phyloP scores from a whole-genome alignment of 2,797 vertebrate genomes.

The Fistularia tabacaria region DNA sequence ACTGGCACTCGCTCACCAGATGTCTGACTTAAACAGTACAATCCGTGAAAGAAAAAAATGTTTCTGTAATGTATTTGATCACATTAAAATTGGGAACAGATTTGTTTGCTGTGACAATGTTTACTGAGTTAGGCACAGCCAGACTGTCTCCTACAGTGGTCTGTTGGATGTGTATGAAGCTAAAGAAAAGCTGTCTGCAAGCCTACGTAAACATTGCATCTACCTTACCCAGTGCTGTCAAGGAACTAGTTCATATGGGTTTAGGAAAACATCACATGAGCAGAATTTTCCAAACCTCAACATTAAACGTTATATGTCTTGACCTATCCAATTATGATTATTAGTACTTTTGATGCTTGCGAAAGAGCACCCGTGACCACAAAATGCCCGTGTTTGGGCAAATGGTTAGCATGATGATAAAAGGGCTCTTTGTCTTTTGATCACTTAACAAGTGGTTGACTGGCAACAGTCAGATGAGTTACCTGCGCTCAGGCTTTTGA shows the following conservation, averaged over 20 bases:
- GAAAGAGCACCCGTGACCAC: slow-evolving; percentile 34
- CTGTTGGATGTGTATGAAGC: slow-evolving; percentile 61
- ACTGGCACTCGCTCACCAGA: slow-evolving; percentile 54
- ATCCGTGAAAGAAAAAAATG: slow-evolving; percentile 59
- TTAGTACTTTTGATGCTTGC: slow-evolving; percentile 38
- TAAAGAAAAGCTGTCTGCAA: slow-evolving; percentile 59
- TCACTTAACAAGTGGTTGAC: background rate
- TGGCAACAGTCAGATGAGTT: no score
- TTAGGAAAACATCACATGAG: slow-evolving; percentile 48
- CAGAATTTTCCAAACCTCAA: slow-evolving; percentile 51
- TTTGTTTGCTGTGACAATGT: slow-evolving; percentile 76
- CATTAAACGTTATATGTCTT: slow-evolving; percentile 49
- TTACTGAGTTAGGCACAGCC: slow-evolving; percentile 69
- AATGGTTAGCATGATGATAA: slow-evolving; percentile 40
- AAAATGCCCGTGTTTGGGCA: slow-evolving; percentile 47
- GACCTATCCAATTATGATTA: slow-evolving; percentile 51
- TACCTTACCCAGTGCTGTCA: slow-evolving; percentile 48
- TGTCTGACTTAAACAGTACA: slow-evolving; percentile 62
- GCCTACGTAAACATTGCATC: slow-evolving; percentile 57
- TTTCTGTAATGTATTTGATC: slow-evolving; percentile 73
- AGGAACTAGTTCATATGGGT: slow-evolving; percentile 40
- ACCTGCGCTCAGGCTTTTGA: background rate
- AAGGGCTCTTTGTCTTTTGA: slow-evolving; percentile 33
- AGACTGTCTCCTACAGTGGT: slow-evolving; percentile 65
- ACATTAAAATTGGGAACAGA: slow-evolving; percentile 70